A percentile compares a stretch with the other conserved stretches of the same genome.
phyloP scores from a whole-genome alignment of 2,113 vertebrate species.

The Vireo altiloquus region DNA sequence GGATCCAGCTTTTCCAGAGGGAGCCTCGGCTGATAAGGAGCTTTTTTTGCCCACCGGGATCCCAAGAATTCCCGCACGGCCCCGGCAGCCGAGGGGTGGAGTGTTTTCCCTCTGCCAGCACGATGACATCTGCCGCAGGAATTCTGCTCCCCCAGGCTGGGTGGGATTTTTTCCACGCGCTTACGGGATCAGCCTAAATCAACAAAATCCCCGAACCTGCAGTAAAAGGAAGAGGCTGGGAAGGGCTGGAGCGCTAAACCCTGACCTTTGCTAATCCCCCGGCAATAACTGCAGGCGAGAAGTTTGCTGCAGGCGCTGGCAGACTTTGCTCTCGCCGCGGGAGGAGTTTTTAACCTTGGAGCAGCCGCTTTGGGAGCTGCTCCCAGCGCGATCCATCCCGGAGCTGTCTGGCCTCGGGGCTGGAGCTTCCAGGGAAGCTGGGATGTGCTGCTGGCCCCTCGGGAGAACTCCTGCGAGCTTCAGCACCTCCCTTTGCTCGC shows the following conservation, averaged over 20 bases:
- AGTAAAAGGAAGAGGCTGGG: constrained; percentile 47
- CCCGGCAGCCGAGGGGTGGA: constrained; percentile 11
- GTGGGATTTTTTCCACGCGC: constrained; percentile 42
- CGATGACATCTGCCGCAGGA: constrained; percentile 5
- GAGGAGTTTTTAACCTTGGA: not conserved
- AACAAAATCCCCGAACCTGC: not conserved
- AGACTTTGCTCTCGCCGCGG: constrained; percentile 31
- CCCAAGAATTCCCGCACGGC: not conserved
- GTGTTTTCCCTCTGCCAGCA: not conserved
- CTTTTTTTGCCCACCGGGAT: not conserved
- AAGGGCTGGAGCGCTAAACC: constrained; percentile 52
- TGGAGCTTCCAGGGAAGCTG: not conserved
- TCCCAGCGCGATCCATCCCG: not conserved
- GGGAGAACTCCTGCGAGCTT: not conserved
- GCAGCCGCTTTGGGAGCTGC: not conserved
- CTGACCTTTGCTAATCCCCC: constrained; percentile 60
- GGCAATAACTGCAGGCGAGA: constrained; percentile 4
- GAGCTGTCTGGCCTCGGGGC: not conserved
- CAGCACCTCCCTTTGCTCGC: not conserved
- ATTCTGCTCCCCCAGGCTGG: constrained; percentile 31
- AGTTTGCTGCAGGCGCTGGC: constrained; percentile 18
- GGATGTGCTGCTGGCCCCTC: not conserved
- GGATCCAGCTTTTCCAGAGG: not conserved
- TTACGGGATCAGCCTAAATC: not conserved
- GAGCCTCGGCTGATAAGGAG: not conserved